Evolutionary conservation across 2,888 invertebrate genomes (phyloP).

Genomic region (Platycheirus albimanus): DNA sequence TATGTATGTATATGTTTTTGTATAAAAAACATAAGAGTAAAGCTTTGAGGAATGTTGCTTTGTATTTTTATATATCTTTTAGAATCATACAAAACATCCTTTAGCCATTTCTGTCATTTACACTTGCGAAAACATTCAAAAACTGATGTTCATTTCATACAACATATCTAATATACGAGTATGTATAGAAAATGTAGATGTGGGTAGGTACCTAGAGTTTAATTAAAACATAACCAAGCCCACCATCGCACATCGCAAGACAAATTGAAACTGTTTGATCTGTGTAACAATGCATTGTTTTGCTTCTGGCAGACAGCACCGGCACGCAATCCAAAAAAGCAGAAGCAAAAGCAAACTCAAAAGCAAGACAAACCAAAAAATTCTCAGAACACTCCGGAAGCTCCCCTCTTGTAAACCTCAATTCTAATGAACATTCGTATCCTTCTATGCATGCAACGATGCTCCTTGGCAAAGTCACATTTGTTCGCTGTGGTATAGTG

Average conservation of each 20-base stretch:
- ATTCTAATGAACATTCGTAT: conserved; percentile 72
- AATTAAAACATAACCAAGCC: conserved; percentile 64
- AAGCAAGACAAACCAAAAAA: conserved; percentile 37
- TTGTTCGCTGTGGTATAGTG: conserved; percentile 50
- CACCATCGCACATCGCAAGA: conserved; percentile 41
- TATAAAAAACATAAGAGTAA: too few species aligned
- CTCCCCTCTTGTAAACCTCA: conserved; percentile 57
- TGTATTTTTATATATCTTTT: too few species aligned
- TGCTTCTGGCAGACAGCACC: conserved; percentile 53
- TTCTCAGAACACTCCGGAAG: conserved; percentile 51
- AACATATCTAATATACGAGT: too few species aligned
- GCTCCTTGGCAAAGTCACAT: conserved; percentile 63
- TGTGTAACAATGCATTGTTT: conserved; percentile 67
- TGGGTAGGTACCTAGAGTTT: conserved; percentile 28
- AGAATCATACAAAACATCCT: too few species aligned
- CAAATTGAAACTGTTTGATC: conserved; percentile 71
- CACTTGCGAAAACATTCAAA: conserved; percentile 7
- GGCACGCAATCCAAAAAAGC: conserved; percentile 30
- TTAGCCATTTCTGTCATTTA: conserved; percentile 18
- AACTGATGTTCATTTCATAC: conserved; percentile 54
- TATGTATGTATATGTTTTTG: too few species aligned
- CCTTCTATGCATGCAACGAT: conserved; percentile 45
- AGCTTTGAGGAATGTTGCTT: too few species aligned
- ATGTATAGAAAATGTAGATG: too few species aligned
- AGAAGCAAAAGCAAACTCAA: too few species aligned